Percentiles rank a stretch among this genome's conserved stretches.
phyloP scores from a whole-genome alignment of 2,888 invertebrate species.

The Glaucopsyche alexis region DNA sequence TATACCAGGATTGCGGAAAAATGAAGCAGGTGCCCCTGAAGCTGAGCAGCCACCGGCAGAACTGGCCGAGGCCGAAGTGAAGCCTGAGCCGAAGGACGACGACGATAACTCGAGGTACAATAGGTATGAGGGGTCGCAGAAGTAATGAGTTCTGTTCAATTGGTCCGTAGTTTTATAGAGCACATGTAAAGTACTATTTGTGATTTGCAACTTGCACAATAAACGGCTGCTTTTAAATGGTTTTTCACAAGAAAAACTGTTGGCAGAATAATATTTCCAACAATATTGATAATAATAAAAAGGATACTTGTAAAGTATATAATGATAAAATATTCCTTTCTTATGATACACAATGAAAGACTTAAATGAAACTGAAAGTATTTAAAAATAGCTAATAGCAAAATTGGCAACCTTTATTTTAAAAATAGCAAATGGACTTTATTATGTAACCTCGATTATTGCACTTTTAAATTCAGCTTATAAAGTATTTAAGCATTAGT shows the following conservation, averaged over 20 bases:
- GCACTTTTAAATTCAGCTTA: conserved; percentile 15
- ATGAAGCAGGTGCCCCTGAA: conserved; percentile 76
- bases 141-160: conserved; percentile 68
- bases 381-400: too few relatives aligned
- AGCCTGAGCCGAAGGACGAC: conserved; percentile 83
- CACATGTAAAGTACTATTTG: not conserved
- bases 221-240: too few relatives aligned
- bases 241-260: too few relatives aligned
- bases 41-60: conserved; percentile 67
- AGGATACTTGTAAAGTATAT: too few relatives aligned
- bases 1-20: conserved; percentile 87
- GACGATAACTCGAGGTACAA: conserved; percentile 93
- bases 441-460: not conserved
- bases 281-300: too few relatives aligned
- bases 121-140: conserved; percentile 84
- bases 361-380: too few relatives aligned
- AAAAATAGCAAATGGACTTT: not conserved
- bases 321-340: too few relatives aligned
- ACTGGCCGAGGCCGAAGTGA: conserved; percentile 61
- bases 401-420: too few relatives aligned
- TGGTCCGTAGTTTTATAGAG: conserved; percentile 28
- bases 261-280: too few relatives aligned
- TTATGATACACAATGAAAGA: too few relatives aligned
- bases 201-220: not conserved
- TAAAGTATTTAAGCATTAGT: conserved; percentile 23